Conservation (phyloP, 2,113 vertebrate species). For the Mystacornis crossleyi region DNA sequence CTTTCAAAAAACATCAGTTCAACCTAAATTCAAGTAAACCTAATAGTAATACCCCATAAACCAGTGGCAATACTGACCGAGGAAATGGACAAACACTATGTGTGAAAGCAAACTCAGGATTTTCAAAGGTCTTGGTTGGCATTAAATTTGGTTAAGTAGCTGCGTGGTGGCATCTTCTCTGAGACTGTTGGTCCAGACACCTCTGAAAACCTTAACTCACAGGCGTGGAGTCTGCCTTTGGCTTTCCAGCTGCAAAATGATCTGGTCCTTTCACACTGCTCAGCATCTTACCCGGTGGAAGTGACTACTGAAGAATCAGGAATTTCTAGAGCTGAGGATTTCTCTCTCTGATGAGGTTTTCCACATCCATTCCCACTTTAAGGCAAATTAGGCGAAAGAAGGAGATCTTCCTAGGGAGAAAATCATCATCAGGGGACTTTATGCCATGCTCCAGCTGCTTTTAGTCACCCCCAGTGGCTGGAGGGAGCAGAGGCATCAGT, state of each 20-base stretch:
- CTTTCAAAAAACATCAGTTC: not conserved
- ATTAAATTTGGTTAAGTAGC: not conserved
- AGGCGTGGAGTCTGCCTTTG: not conserved
- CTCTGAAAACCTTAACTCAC: not conserved
- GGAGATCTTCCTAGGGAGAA: not conserved
- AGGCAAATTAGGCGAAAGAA: not conserved
- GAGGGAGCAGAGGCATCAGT: not conserved
- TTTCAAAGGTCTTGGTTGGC: not conserved
- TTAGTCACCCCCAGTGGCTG: not conserved
- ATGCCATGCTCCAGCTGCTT: not conserved
- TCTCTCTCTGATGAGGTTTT: not conserved
- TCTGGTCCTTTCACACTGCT: not conserved
- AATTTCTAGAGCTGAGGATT: not conserved
- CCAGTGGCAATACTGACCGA: not conserved
- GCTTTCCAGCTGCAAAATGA: not conserved
- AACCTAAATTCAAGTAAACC: not conserved
- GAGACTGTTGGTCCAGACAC: not conserved
- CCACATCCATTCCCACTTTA: fast-evolving
- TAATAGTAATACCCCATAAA: not conserved
- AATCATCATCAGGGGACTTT: not conserved
- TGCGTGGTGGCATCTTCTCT: not conserved
- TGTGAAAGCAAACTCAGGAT: not conserved
- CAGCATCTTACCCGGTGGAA: not conserved
- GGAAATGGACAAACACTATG: not conserved
- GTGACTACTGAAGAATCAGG: not conserved